These are phyloP conservation scores for Heliconius erato DNA, from an alignment of 2,888 invertebrate genomes.

Conservation along the genomic window DNA sequence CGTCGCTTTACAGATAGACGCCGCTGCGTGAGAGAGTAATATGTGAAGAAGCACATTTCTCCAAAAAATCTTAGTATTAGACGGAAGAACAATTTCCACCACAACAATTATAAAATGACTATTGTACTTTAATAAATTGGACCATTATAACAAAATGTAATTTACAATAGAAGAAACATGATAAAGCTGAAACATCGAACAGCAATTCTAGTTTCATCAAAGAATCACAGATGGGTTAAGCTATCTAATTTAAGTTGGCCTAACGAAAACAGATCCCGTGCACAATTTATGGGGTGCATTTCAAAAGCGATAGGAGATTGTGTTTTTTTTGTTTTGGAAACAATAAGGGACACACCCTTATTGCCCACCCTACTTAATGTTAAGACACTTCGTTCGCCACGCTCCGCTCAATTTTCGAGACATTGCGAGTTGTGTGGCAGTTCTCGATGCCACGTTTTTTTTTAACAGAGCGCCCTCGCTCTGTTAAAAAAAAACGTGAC, in stretches of 20 bases:
- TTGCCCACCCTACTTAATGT: not conserved
- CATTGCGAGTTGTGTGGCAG: not conserved
- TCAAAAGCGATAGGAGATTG: slow-evolving; percentile 45
- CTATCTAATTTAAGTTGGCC: slow-evolving; percentile 82
- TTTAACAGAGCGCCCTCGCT: too few species aligned
- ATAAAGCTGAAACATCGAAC: slow-evolving; percentile 54
- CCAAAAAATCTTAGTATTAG: not conserved
- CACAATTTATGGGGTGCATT: slow-evolving; percentile 54
- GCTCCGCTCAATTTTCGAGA: not conserved
- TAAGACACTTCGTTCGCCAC: not conserved
- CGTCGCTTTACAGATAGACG: not conserved
- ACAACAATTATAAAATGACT: not conserved
- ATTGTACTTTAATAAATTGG: slow-evolving; percentile 10
- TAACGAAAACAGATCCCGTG: slow-evolving; percentile 78
- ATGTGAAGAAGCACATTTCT: not conserved
- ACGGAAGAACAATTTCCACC: not conserved
- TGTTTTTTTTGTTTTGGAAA: too few species aligned
- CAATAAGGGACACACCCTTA: too few species aligned
- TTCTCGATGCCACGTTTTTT: not conserved
- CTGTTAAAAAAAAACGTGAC: too few species aligned
- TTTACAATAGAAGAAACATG: slow-evolving; percentile 36
- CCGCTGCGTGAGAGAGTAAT: not conserved
- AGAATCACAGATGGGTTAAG: slow-evolving; percentile 72
- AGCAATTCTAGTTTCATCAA: slow-evolving; percentile 69
- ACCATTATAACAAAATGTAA: slow-evolving; percentile 22